Percentiles rank a stretch among this genome's conserved stretches.
phyloP scores from a whole-genome alignment of 2,888 invertebrate species.

The Mesorhabditis belari region DNA sequence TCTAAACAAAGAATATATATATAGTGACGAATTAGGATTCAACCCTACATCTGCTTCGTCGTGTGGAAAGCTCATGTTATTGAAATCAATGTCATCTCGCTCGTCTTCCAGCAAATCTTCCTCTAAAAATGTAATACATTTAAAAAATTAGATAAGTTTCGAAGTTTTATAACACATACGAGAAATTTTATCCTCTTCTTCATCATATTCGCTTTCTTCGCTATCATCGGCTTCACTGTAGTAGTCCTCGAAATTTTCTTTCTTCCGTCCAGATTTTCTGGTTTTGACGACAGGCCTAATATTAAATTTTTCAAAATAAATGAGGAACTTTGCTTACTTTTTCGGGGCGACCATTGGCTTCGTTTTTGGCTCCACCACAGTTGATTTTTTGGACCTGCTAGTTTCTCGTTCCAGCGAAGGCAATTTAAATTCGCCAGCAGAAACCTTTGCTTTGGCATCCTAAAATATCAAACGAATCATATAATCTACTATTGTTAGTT shows the following conservation, averaged over 20 bases:
- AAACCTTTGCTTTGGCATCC: too few species aligned
- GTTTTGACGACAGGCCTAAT: too few species aligned
- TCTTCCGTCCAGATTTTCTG: background rate
- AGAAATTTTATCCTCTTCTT: background rate
- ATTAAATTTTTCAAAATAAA: too few species aligned
- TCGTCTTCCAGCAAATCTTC: background rate
- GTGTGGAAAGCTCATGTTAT: background rate
- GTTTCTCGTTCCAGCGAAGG: too few species aligned
- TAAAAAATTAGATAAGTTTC: background rate
- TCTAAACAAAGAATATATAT: too few species aligned
- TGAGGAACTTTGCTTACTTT: background rate
- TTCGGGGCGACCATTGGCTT: background rate
- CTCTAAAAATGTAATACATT: background rate
- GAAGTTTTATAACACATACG: background rate
- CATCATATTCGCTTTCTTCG: background rate
- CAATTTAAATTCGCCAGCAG: too few species aligned
- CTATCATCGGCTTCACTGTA: background rate
- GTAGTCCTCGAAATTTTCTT: background rate
- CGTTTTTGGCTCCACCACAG: too few species aligned
- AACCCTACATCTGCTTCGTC: background rate
- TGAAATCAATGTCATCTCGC: background rate
- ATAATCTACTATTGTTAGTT: too few species aligned
- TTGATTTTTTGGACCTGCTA: background rate
- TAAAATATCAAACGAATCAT: too few species aligned
- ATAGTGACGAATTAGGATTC: too few species aligned